Evolutionary conservation across 2,888 invertebrate species (phyloP), one percentile per base, ranked within the genome.

Genomic region (Apodemia zela): DNA sequence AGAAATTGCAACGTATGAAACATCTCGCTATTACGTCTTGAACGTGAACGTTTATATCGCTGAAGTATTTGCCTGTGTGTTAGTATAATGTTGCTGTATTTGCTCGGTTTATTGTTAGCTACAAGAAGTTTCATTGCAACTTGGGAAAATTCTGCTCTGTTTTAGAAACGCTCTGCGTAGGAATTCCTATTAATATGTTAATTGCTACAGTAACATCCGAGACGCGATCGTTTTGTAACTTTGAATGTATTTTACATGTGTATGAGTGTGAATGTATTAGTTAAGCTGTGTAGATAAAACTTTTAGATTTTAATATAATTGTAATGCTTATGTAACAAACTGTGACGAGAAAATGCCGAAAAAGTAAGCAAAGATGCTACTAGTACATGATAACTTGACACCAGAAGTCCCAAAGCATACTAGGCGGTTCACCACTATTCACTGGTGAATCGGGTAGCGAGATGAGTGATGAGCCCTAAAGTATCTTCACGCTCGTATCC

Each of bases 111-210:
- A 29, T 54, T 54, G 54, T 54, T 54, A 29, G 54, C 25, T 54
- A 25, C 54, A 54, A 54, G 25, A 54, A 54, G 54, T 54, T 29
- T 29, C n/a, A 25, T 54, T 54, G 54, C 54, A 54, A 25, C 15
- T 54, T 54, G 25, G 25, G 54, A 54, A 54, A 54, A 54, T 54
- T 25, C 54, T 54, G 54, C 59, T 57, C 33, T 63, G 62, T 63
- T 59, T 63, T 59, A 45, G 63, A 59, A 59, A 63, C 63, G 45
- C 18, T 63, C 45, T 60, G 45, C 29, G 60, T 59, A 59, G 63
- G 35, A 63, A 63, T 63, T 59, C 17, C 49, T 35, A 63, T 63
- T 59, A 59, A 59, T 63, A 63, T 63, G 49, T 21, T 63, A 59
- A 63, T 63, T 47, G 54, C 15, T 57, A 18, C 2, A 54, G 54